These are phyloP conservation scores for Oithona nana DNA, from an alignment of 2,888 invertebrate species.

Conservation along the genomic window DNA sequence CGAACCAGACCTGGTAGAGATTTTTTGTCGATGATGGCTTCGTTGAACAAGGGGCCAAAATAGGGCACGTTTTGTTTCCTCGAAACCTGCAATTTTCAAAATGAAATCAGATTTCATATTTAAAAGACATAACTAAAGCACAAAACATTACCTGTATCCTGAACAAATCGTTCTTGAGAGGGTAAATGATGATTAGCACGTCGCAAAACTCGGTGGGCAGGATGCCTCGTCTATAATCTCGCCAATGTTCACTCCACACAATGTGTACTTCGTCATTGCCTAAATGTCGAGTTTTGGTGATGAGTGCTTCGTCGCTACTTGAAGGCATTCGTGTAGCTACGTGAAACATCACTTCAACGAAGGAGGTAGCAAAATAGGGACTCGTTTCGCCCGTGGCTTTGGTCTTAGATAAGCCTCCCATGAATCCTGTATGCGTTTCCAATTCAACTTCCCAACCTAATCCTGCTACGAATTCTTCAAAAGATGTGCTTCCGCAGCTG, in stretches of 20 bases:
- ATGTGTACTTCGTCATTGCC: slow-evolving; percentile 98
- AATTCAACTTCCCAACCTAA: slow-evolving; percentile 49
- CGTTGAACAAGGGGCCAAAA: slow-evolving; percentile 89
- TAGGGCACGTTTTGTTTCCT: slow-evolving; percentile 71
- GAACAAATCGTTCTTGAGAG: slow-evolving; percentile 58
- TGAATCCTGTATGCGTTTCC: slow-evolving; percentile 82
- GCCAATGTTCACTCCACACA: slow-evolving; percentile 93
- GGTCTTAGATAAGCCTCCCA: slow-evolving; percentile 67
- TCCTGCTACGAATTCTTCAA: slow-evolving; percentile 39
- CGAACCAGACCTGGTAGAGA: slow-evolving; percentile 66
- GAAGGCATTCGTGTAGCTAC: slow-evolving; percentile 94
- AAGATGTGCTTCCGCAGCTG: slow-evolving; percentile 72
- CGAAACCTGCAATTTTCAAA: slow-evolving; percentile 34
- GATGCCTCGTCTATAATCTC: slow-evolving; percentile 86
- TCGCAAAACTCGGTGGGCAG: slow-evolving; percentile 99
- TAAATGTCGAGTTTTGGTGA: slow-evolving; percentile 80
- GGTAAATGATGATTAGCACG: slow-evolving; percentile 88
- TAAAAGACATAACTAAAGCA: slow-evolving; percentile 24
- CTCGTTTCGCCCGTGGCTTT: slow-evolving; percentile 78
- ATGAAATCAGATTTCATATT: neutral
- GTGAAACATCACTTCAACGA: slow-evolving; percentile 85
- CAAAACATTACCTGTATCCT: slow-evolving; percentile 42
- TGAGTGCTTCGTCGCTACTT: slow-evolving; percentile 61
- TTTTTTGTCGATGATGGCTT: slow-evolving; percentile 52
- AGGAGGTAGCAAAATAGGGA: slow-evolving; percentile 83